Evolutionary conservation across 1,140 invertebrate species (phyloP).

Genomic region (Meteorus sp.): DNA sequence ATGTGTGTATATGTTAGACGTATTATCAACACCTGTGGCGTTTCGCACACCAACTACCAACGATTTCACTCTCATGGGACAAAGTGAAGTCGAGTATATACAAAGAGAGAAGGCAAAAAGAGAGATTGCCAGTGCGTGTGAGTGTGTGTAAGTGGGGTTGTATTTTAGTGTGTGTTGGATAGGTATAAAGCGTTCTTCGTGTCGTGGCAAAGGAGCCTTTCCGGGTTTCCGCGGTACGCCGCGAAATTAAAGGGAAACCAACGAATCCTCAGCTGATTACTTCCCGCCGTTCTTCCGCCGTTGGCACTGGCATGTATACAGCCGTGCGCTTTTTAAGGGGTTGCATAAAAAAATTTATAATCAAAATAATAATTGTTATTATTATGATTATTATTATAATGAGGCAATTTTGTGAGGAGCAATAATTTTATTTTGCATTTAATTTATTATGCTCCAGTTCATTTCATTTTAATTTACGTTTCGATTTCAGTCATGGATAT

Average conservation of each 20-base stretch:
- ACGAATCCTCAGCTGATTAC: slow-evolving; percentile 18
- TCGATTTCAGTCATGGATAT: too few relatives aligned
- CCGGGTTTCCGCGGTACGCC: slow-evolving; percentile 11
- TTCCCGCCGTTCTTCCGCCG: slow-evolving; percentile 9
- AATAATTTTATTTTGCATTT: too few relatives aligned
- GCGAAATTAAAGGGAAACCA: slow-evolving; percentile 16
- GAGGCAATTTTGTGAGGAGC: too few relatives aligned
- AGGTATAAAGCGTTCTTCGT: neutral
- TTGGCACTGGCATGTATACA: neutral
- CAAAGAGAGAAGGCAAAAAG: neutral
- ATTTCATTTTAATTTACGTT: too few relatives aligned
- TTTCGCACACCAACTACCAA: neutral
- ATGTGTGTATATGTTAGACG: too few relatives aligned
- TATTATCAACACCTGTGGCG: slow-evolving; percentile 5
- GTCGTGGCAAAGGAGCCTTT: neutral
- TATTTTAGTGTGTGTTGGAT: too few relatives aligned
- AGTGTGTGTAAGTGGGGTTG: neutral
- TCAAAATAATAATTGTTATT: too few relatives aligned
- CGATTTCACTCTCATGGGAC: neutral
- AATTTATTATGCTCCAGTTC: too few relatives aligned
- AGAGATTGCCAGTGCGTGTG: neutral
- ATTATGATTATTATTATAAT: too few relatives aligned
- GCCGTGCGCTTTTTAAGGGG: slow-evolving; percentile 7
- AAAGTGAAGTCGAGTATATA: neutral
- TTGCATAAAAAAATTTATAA: neutral